Conservation (phyloP, 2,797 vertebrate genomes). For the Hapalemur alaotrensis region DNA sequence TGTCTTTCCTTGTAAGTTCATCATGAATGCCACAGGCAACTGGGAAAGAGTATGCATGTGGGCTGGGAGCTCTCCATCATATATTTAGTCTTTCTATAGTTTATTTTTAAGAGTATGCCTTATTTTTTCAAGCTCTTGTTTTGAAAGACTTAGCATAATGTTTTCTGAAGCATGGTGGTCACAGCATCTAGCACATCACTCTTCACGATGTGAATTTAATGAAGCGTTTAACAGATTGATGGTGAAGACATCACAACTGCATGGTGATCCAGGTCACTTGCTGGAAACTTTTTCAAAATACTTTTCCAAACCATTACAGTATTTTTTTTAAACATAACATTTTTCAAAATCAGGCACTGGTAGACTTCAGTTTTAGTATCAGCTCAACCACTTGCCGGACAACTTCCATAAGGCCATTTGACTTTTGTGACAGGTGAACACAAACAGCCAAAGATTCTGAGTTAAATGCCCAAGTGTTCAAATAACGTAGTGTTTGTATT, state of each 20-base stretch:
- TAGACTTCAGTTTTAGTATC: neutral
- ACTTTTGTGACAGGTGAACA: neutral
- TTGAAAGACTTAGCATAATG: neutral
- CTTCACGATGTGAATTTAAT: neutral
- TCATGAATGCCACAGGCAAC: neutral
- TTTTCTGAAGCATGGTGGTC: neutral
- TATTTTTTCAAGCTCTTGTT: neutral
- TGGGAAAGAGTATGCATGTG: neutral
- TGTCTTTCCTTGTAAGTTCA: neutral
- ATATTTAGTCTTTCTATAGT: neutral
- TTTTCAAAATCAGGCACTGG: neutral
- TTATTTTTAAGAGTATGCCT: neutral
- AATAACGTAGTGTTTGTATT: neutral
- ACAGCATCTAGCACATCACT: neutral
- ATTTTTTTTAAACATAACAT: neutral
- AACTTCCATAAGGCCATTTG: neutral
- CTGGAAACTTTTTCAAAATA: neutral
- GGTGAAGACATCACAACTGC: neutral
- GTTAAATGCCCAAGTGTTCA: neutral
- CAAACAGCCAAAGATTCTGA: neutral
- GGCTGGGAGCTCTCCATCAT: neutral
- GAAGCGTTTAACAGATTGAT: neutral
- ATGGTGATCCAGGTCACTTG: neutral
- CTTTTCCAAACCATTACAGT: neutral
- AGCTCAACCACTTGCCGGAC: neutral